Evolutionary conservation across 2,113 vertebrate species (phyloP), one percentile per base, ranked within the genome.

Genomic region (Myotis lucifugus): DNA sequence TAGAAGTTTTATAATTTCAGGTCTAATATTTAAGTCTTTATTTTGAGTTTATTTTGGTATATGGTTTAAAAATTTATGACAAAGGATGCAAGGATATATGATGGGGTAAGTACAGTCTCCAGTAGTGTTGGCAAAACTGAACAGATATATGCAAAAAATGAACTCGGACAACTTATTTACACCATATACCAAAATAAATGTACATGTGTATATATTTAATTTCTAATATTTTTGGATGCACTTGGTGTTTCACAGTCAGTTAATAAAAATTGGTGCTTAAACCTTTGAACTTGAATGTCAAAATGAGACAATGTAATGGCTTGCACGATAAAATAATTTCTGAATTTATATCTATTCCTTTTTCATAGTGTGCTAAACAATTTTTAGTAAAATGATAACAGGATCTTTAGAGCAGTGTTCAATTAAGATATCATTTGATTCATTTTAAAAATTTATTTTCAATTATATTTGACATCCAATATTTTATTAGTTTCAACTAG

Each of bases 361-460:
- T n/a, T 88, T 92, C 4, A 73, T 73, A 37, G n/a, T 34, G 2
- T 56, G 3, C 5, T 74, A n/a, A 87, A 88, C 19, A 8, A 32
- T 21, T 54, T 82, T 90, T 3, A 82, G 32, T 72, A 59, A 10
- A 89, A 34, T 50, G 19, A 8, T 46, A 85, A n/a, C n/a, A n/a
- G 32, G 19, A 79, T 46, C 40, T 89, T 88, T 87, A 77, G 29
- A 40, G 4, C 11, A 34, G 3, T 59, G 79, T 91, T 76, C 85
- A 64, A 96, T 27, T 74, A 86, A 86, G 23, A 81, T 81, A 34
- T 54, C 56, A 90, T 52, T 94, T 29, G 18, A 93, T 90, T 95
- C 8, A 15, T 59, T 79, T 79, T 81, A 40, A 15, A 54, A 12
- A 27, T 25, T 59, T 59, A 13, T 78, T 81, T 59, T 81, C 6